A percentile compares a stretch with the other conserved stretches of the same genome.
Conservation (phyloP, 2,888 invertebrate genomes). For the Brenthis hecate region DNA sequence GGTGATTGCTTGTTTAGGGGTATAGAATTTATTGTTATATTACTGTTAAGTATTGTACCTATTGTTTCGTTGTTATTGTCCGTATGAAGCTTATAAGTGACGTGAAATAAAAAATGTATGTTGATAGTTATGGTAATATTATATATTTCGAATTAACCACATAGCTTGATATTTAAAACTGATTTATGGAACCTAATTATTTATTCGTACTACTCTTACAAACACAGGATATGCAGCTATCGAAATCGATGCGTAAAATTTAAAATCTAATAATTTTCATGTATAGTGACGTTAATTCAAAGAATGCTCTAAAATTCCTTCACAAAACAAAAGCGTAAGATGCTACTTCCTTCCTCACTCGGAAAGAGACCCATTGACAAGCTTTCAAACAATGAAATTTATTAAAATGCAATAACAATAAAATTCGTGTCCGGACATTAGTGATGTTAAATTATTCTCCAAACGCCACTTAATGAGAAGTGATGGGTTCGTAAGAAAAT, state of each 20-base stretch:
- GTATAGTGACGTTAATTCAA: slow-evolving; percentile 20
- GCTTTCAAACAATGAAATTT: slow-evolving; percentile 71
- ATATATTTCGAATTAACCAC: too few relatives aligned
- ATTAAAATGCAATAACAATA: slow-evolving; percentile 83
- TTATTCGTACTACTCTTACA: slow-evolving; percentile 1
- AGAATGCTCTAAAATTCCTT: slow-evolving; percentile 29
- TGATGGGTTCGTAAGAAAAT: slow-evolving; percentile 82
- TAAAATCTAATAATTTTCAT: background rate
- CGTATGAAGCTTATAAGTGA: too few relatives aligned
- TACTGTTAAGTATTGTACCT: background rate
- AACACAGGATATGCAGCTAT: slow-evolving; percentile 1
- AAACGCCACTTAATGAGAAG: slow-evolving; percentile 82
- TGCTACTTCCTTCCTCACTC: slow-evolving; percentile 72
- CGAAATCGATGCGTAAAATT: slow-evolving; percentile 7
- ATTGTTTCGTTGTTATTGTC: background rate
- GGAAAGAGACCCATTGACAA: slow-evolving; percentile 68
- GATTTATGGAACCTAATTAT: background rate
- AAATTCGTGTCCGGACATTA: slow-evolving; percentile 82
- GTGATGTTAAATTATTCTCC: slow-evolving; percentile 79
- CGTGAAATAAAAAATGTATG: too few relatives aligned
- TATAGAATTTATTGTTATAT: slow-evolving; percentile 3
- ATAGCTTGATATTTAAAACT: too few relatives aligned
- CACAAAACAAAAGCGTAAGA: slow-evolving; percentile 53
- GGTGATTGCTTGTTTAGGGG: slow-evolving; percentile 19
- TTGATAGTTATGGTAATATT: too few relatives aligned